These are phyloP conservation scores for Gymnorhina tibicen DNA, from an alignment of 2,113 vertebrate species.

Conservation along the genomic window DNA sequence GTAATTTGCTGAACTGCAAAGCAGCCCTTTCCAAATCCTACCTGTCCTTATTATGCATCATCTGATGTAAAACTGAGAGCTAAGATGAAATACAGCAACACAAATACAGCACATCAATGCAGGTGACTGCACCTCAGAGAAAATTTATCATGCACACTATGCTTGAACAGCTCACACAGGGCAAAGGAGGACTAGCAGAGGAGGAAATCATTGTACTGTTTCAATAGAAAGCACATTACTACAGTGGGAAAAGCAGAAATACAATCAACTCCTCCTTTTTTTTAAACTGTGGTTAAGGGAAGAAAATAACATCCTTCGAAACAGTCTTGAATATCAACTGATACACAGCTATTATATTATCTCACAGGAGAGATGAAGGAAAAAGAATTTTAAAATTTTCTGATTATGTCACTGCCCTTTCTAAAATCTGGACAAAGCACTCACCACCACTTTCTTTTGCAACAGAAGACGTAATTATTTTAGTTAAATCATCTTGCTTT, in stretches of 20 bases:
- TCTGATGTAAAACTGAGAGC: neutral
- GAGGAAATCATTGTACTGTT: neutral
- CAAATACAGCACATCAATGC: neutral
- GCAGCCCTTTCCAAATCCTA: neutral
- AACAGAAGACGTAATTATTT: neutral
- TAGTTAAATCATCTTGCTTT: neutral
- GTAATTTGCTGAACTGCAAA: neutral
- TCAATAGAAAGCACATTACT: neutral
- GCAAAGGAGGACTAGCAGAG: neutral
- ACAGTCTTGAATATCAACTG: neutral
- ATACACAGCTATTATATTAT: neutral
- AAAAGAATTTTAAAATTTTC: neutral
- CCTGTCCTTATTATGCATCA: neutral
- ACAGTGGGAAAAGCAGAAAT: neutral
- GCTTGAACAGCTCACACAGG: neutral
- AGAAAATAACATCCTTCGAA: neutral
- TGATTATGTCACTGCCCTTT: neutral
- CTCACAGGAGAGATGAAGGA: neutral
- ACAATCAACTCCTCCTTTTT: neutral
- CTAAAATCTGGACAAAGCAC: neutral
- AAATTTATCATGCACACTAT: neutral
- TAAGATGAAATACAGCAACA: neutral
- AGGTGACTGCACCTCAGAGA: neutral
- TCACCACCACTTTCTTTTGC: neutral
- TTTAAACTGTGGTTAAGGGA: neutral